phyloP scores from a whole-genome alignment of 2,113 vertebrate species.

The Myodes glareolus region DNA sequence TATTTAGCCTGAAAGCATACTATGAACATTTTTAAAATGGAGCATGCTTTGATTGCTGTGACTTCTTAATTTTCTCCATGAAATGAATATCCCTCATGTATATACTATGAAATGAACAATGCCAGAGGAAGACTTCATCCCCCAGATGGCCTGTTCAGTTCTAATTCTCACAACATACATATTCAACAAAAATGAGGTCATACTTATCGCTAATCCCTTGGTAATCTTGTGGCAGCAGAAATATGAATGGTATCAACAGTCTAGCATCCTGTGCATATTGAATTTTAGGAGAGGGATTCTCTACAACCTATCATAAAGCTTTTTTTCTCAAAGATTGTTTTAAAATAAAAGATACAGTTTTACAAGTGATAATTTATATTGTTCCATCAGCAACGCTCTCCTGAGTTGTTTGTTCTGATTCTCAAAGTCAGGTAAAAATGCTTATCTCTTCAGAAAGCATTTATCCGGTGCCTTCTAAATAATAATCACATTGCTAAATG shows the following conservation, averaged over 20 bases:
- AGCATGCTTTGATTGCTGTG: constrained; percentile 74
- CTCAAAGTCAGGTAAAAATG: constrained; percentile 36
- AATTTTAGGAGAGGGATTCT: neutral
- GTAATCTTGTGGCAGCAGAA: constrained; percentile 53
- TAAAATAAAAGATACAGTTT: neutral
- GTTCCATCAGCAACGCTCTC: neutral
- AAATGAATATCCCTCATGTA: constrained; percentile 58
- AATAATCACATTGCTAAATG: neutral
- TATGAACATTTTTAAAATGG: constrained; percentile 66
- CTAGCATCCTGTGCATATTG: neutral
- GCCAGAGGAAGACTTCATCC: constrained; percentile 61
- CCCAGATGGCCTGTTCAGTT: constrained; percentile 59
- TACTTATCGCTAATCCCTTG: constrained; percentile 47
- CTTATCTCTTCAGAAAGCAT: constrained; percentile 41
- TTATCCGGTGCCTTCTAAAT: neutral
- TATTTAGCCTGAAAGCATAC: constrained; percentile 76
- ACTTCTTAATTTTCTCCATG: constrained; percentile 76
- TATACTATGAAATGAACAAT: constrained; percentile 64
- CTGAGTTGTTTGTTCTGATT: constrained; percentile 12
- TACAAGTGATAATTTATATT: constrained; percentile 14
- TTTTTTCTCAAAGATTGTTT: constrained; percentile 42
- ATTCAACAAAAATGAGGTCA: constrained; percentile 62
- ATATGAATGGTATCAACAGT: constrained; percentile 38
- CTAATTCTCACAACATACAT: constrained; percentile 61
- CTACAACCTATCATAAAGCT: neutral